phyloP scores from a whole-genome alignment of 2,113 vertebrate species.

The Microtus richardsoni region DNA sequence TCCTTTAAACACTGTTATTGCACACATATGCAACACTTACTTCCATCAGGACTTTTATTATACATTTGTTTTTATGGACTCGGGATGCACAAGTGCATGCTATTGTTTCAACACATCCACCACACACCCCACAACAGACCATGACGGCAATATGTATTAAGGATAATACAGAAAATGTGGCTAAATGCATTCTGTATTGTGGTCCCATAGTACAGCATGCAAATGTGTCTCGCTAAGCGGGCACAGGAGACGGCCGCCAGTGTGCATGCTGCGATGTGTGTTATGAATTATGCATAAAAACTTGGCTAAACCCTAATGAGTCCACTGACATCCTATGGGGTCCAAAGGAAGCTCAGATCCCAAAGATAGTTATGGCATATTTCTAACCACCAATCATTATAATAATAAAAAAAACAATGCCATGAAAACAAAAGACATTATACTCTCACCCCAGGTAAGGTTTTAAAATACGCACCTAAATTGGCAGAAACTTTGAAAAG shows the following conservation, averaged over 20 bases:
- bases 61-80: slow-evolving; percentile 83
- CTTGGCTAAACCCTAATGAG: slow-evolving; percentile 89
- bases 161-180: slow-evolving; percentile 86
- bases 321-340: slow-evolving; percentile 88
- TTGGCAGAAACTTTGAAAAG: slow-evolving; percentile 65
- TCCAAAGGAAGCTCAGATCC: slow-evolving; percentile 86
- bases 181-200: slow-evolving; percentile 87
- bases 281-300: slow-evolving; percentile 91
- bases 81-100: slow-evolving; percentile 81
- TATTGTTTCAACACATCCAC: slow-evolving; percentile 87
- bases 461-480: slow-evolving; percentile 67
- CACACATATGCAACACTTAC: slow-evolving; percentile 85
- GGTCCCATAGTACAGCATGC: slow-evolving; percentile 88
- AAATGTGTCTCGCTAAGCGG: slow-evolving; percentile 90
- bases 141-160: slow-evolving; percentile 84
- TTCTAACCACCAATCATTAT: slow-evolving; percentile 75
- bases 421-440: slow-evolving; percentile 85
- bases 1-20: slow-evolving; percentile 76
- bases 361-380: slow-evolving; percentile 81
- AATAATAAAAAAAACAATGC: slow-evolving; percentile 58
- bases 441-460: slow-evolving; percentile 65
- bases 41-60: slow-evolving; percentile 84
- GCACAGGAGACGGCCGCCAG: slow-evolving; percentile 86
- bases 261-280: slow-evolving; percentile 87
- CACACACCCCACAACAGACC: slow-evolving; percentile 76